A percentile compares a stretch with the other conserved stretches of the same genome.
Evolutionary conservation across 2,113 vertebrate genomes (phyloP).

Genomic region (Tichodroma muraria): DNA sequence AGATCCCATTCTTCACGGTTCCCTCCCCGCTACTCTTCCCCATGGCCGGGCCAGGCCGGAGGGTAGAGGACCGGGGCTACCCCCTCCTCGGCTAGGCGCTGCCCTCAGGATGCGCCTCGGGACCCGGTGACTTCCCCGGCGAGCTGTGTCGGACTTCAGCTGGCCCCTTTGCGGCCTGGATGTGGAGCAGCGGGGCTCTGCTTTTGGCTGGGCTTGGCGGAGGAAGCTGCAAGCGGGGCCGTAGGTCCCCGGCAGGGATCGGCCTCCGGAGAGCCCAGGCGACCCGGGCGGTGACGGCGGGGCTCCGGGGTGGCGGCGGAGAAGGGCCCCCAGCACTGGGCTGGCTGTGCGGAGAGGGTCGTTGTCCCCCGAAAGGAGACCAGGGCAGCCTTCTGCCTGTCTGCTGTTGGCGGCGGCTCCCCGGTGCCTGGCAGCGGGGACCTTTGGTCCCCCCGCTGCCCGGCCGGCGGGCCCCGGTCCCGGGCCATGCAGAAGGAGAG

Average conservation of each 20-base stretch:
- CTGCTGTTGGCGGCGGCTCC: not conserved
- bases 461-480: not conserved
- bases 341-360: not conserved
- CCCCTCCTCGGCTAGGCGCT: not conserved
- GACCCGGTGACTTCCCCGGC: not conserved
- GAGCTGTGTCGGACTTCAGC: not conserved
- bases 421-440: not conserved
- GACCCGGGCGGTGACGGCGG: not conserved
- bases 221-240: not conserved
- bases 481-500: not conserved
- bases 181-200: not conserved
- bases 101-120: not conserved
- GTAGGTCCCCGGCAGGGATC: not conserved
- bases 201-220: not conserved
- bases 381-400: not conserved
- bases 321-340: not conserved
- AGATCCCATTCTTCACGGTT: not conserved
- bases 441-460: not conserved
- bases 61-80: not conserved
- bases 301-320: not conserved
- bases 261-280: not conserved
- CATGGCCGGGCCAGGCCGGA: not conserved
- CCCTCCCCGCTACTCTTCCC: not conserved
- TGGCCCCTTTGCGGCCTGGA: not conserved
- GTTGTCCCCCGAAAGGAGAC: not conserved